A percentile compares a stretch with the other conserved stretches of the same genome.
Conservation (phyloP, 2,888 invertebrate genomes). For the Phorcus lineatus region DNA sequence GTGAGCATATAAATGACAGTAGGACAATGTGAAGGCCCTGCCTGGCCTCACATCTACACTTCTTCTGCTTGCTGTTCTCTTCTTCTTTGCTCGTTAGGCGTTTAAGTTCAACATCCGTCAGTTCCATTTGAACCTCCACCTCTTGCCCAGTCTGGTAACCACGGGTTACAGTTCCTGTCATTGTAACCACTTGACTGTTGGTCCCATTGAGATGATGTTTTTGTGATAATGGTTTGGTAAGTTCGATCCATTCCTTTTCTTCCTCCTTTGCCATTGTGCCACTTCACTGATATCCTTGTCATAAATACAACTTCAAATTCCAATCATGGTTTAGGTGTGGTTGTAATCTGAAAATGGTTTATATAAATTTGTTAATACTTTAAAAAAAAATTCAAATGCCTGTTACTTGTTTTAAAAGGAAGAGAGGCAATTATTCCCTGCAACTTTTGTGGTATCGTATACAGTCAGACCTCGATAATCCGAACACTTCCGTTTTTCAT, state of each 20-base stretch:
- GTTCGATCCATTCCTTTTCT: conserved; percentile 41
- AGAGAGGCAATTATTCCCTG: too few relatives aligned
- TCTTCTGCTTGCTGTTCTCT: conserved; percentile 76
- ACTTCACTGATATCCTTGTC: too few relatives aligned
- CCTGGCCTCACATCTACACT: conserved; percentile 75
- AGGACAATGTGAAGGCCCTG: conserved; percentile 83
- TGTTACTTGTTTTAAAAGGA: neutral
- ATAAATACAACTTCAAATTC: too few relatives aligned
- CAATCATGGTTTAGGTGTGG: too few relatives aligned
- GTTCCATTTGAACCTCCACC: conserved; percentile 81
- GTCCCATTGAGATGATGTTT: conserved; percentile 25
- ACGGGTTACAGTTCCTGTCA: conserved; percentile 83
- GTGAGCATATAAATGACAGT: conserved; percentile 82
- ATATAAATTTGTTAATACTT: neutral
- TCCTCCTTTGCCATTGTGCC: conserved; percentile 16
- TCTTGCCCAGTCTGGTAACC: conserved; percentile 50
- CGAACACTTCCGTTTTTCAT: too few relatives aligned
- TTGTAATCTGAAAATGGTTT: neutral
- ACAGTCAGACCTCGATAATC: too few relatives aligned
- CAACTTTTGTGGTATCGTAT: too few relatives aligned
- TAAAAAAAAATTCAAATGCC: too few relatives aligned
- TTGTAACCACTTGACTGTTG: conserved; percentile 76
- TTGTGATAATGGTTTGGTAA: conserved; percentile 37
- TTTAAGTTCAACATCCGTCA: conserved; percentile 84
- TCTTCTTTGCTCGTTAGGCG: conserved; percentile 79